These are phyloP conservation scores for Malacosoma neustria DNA, from an alignment of 2,888 invertebrate species.

Conservation along the genomic window DNA sequence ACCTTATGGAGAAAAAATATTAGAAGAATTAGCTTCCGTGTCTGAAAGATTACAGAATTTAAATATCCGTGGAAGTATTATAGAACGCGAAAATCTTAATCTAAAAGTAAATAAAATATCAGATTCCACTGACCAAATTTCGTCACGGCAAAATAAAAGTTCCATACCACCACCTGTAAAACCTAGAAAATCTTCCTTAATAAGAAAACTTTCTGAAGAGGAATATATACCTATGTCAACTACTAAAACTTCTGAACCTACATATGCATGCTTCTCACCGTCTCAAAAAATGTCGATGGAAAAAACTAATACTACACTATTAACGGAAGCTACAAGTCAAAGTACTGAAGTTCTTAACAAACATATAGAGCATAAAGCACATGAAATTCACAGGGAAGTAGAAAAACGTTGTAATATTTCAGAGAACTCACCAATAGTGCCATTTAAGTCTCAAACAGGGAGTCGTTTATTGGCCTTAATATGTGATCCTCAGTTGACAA, in stretches of 20 bases:
- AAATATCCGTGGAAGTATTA: slow-evolving; percentile 25
- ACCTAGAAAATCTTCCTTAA: slow-evolving; percentile 55
- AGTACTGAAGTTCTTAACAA: slow-evolving; percentile 81
- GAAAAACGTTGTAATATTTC: not conserved
- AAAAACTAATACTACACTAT: slow-evolving; percentile 63
- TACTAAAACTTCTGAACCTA: slow-evolving; percentile 72
- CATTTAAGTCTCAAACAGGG: slow-evolving; percentile 70
- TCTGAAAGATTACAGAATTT: slow-evolving; percentile 70
- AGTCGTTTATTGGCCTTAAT: slow-evolving; percentile 78
- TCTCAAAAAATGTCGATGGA: slow-evolving; percentile 78
- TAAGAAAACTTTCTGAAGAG: slow-evolving; percentile 50
- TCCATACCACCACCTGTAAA: slow-evolving; percentile 51
- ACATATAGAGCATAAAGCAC: slow-evolving; percentile 77
- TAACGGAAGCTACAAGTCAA: slow-evolving; percentile 73
- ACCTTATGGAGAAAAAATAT: slow-evolving; percentile 80
- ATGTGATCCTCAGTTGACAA: slow-evolving; percentile 63
- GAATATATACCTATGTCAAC: slow-evolving; percentile 76
- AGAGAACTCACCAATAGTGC: slow-evolving; percentile 25
- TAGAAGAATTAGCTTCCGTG: slow-evolving; percentile 80
- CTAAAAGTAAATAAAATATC: slow-evolving; percentile 19
- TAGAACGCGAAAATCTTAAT: slow-evolving; percentile 10
- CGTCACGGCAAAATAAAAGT: slow-evolving; percentile 28
- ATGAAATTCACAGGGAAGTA: slow-evolving; percentile 1
- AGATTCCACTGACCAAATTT: slow-evolving; percentile 56
- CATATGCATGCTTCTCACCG: slow-evolving; percentile 82